These are phyloP conservation scores for Chloropsis hardwickii DNA, from an alignment of 2,113 vertebrate genomes.

Conservation along the genomic window DNA sequence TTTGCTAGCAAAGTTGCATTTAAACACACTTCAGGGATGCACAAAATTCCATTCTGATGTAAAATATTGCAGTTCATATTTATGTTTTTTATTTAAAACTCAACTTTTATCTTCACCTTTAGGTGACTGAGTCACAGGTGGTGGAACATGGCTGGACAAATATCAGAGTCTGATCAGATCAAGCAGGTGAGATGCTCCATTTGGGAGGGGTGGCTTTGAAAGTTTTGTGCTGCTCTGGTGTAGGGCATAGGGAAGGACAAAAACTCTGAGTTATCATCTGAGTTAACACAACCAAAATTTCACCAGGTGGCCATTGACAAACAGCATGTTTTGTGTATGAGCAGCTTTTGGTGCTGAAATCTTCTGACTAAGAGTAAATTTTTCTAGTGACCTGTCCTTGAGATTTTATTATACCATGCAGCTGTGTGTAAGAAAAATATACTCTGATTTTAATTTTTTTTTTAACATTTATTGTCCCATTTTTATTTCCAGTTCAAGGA, in stretches of 20 bases:
- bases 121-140: conserved; percentile 23
- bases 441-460: not conserved
- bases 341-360: not conserved
- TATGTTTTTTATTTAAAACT: not conserved
- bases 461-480: not conserved
- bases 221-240: not conserved
- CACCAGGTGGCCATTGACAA: not conserved
- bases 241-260: not conserved
- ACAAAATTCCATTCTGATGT: not conserved
- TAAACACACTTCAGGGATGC: not conserved
- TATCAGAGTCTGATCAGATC: conserved; percentile 92
- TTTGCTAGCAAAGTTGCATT: not conserved
- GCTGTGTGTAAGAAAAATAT: not conserved
- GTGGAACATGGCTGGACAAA: conserved; percentile 84
- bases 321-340: not conserved
- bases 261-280: not conserved
- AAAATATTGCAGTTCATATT: not conserved
- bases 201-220: not conserved
- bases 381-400: not conserved
- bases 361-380: not conserved
- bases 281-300: not conserved
- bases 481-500: conserved; percentile 87
- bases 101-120: not conserved
- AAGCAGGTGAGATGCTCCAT: conserved; percentile 85
- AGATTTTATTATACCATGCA: not conserved